These are phyloP conservation scores for Carcharodon carcharias DNA, from an alignment of 2,797 vertebrate genomes.

Conservation along the genomic window DNA sequence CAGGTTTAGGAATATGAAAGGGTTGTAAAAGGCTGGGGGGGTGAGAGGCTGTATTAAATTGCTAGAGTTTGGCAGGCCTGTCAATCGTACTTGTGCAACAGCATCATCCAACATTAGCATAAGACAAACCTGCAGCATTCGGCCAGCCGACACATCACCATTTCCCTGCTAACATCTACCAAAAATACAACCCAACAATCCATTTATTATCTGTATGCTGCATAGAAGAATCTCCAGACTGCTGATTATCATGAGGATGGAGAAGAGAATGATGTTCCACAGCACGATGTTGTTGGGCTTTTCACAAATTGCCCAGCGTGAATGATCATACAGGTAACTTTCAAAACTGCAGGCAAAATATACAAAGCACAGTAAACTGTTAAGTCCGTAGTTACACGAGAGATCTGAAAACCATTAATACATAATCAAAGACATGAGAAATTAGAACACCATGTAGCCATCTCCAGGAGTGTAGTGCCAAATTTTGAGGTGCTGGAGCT, in stretches of 20 bases:
- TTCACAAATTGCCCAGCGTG: neutral
- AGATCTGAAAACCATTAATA: neutral
- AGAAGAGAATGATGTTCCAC: neutral
- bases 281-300: conserved; percentile 1
- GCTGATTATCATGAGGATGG: neutral
- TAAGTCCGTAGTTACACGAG: neutral
- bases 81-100: neutral
- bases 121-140: neutral
- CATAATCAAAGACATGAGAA: neutral
- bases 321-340: neutral
- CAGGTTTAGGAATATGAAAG: neutral
- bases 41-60: neutral
- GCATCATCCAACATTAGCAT: neutral
- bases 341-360: neutral
- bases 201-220: neutral
- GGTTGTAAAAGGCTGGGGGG: neutral
- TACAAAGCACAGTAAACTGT: neutral
- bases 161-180: neutral
- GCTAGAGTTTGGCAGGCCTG: neutral
- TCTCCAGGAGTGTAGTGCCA: too few relatives aligned
- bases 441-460: neutral
- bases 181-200: neutral
- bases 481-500: too few relatives aligned
- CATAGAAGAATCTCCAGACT: neutral
- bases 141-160: neutral